Evolutionary conservation across 2,888 invertebrate genomes (phyloP).

Genomic region (Pterostichus madidus): DNA sequence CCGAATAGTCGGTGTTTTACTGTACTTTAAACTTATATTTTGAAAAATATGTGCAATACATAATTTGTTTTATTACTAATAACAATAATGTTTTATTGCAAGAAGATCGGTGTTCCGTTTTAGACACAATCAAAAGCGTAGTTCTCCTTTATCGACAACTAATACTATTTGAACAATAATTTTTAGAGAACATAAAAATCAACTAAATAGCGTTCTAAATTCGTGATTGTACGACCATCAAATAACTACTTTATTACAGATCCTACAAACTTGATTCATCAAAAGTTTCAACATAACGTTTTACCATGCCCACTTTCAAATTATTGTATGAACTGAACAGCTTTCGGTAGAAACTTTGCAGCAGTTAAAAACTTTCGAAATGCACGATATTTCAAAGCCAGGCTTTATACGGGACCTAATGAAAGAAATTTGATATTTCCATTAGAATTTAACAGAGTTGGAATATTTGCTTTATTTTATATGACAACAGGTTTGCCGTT

Average conservation of each 20-base stretch:
- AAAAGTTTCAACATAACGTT: conserved; percentile 2
- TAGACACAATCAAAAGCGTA: too few relatives aligned
- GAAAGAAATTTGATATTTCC: conserved; percentile 47
- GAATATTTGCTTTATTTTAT: conserved; percentile 35
- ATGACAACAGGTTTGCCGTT: conserved; percentile 54
- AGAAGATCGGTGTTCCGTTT: too few relatives aligned
- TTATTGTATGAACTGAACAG: conserved; percentile 57
- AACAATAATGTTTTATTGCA: too few relatives aligned
- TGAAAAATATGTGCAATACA: too few relatives aligned
- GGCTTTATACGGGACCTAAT: conserved; percentile 45
- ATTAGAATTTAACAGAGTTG: conserved; percentile 8
- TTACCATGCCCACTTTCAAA: conserved; percentile 38
- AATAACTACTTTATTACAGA: conserved; percentile 46
- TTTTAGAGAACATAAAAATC: conserved; percentile 32
- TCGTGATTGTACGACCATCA: conserved; percentile 51
- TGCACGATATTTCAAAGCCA: conserved; percentile 29
- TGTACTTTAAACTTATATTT: too few relatives aligned
- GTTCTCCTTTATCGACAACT: too few relatives aligned
- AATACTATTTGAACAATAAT: too few relatives aligned
- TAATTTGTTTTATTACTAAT: too few relatives aligned
- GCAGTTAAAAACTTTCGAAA: conserved; percentile 38
- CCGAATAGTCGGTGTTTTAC: too few relatives aligned
- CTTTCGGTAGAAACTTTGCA: conserved; percentile 47
- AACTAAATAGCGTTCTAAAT: conserved; percentile 54
- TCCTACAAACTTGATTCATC: conserved; percentile 42